Conservation (phyloP, 2,888 invertebrate genomes). For the Limnephilus lunatus region DNA sequence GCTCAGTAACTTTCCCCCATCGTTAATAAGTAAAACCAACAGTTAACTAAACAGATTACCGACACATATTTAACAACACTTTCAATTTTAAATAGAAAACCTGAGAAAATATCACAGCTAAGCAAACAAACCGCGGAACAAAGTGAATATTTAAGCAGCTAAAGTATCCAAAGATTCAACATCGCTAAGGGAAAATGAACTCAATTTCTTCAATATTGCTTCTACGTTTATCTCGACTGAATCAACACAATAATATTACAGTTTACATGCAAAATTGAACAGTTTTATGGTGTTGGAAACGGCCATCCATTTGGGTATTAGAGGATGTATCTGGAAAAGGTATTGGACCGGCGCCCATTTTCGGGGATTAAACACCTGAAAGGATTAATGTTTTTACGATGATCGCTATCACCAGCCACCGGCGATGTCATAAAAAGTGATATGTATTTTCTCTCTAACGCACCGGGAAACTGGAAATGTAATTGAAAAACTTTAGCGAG, state of each 20-base stretch:
- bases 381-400: conserved; percentile 33
- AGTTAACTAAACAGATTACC: conserved; percentile 2
- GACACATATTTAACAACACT: background rate
- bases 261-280: conserved; percentile 16
- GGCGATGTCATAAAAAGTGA: background rate
- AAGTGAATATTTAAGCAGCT: background rate
- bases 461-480: background rate
- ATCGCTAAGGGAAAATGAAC: background rate
- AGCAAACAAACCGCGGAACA: background rate
- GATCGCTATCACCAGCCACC: background rate
- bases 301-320: conserved; percentile 23
- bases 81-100: background rate
- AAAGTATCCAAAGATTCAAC: background rate
- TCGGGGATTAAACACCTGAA: conserved; percentile 27
- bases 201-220: background rate
- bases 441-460: background rate
- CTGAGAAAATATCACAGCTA: background rate
- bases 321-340: conserved; percentile 22
- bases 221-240: background rate
- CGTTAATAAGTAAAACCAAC: background rate
- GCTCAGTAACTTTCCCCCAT: conserved; percentile 2
- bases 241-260: background rate
- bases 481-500: background rate
- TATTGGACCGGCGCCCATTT: conserved; percentile 4
- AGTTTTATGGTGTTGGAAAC: background rate